Percentiles rank a stretch among this genome's conserved stretches.
These are phyloP conservation scores for Triplophysa rosa DNA, from an alignment of 2,113 vertebrate genomes.

Conservation along the genomic window DNA sequence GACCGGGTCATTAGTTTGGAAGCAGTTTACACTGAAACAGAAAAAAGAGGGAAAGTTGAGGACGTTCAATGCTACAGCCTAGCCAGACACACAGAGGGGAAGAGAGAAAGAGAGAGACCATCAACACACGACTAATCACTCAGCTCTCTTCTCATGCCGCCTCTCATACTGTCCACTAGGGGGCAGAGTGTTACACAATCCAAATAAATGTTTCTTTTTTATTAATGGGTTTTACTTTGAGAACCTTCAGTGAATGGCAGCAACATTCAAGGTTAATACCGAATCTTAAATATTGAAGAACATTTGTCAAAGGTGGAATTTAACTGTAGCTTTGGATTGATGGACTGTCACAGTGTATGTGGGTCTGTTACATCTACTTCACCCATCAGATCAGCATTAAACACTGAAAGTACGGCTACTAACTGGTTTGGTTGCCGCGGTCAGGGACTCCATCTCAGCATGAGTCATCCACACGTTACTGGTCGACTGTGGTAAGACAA, in stretches of 20 bases:
- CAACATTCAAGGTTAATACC: not conserved
- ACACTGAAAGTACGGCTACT: conserved; percentile 59
- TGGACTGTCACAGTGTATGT: no score
- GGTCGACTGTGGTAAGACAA: conserved; percentile 78
- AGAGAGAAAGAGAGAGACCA: conserved; percentile 58
- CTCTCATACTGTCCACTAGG: conserved; percentile 55
- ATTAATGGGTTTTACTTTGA: not conserved
- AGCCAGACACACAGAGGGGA: conserved; percentile 72
- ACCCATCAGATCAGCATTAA: not conserved
- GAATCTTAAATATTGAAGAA: not conserved
- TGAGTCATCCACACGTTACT: conserved; percentile 97
- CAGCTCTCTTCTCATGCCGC: conserved; percentile 5
- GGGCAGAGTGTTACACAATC: conserved; percentile 40
- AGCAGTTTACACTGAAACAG: conserved; percentile 73
- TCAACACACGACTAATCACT: conserved; percentile 57
- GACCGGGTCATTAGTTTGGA: conserved; percentile 77
- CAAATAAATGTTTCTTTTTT: not conserved
- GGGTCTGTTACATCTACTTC: not conserved
- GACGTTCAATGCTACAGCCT: conserved; percentile 73
- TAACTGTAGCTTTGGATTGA: not conserved
- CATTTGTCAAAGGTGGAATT: no score
- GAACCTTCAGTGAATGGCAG: not conserved
- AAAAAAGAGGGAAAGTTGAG: conserved; percentile 69
- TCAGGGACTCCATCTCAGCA: conserved; percentile 91
- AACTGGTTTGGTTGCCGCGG: conserved; percentile 86